Conservation (phyloP, 2,113 vertebrate species). For the Agelaius phoeniceus region DNA sequence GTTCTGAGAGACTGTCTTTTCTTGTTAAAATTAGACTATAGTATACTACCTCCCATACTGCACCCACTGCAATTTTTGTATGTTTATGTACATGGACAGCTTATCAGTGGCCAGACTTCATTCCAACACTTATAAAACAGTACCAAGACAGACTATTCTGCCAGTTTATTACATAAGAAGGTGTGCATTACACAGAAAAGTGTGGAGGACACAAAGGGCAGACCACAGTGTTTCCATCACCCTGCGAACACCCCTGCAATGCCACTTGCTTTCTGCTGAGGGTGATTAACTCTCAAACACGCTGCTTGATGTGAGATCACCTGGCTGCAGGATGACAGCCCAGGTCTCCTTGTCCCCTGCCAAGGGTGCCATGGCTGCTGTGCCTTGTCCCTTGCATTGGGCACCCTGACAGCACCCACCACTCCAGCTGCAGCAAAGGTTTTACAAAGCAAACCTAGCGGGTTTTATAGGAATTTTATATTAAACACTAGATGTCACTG, state of each 20-base stretch:
- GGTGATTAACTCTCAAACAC: neutral
- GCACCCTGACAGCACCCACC: neutral
- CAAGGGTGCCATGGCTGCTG: neutral
- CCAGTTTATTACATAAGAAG: neutral
- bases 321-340: neutral
- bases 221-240: too few relatives aligned
- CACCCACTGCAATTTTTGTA: neutral
- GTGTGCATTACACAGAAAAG: neutral
- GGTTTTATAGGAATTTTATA: neutral
- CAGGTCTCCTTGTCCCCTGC: neutral
- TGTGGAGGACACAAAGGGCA: neutral
- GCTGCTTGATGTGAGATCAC: neutral
- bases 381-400: neutral
- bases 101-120: too few relatives aligned
- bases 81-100: rapidly evolving
- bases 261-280: rapidly evolving
- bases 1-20: neutral
- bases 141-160: rapidly evolving
- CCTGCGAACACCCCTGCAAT: rapidly evolving
- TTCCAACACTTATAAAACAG: neutral
- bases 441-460: rapidly evolving
- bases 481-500: conserved; percentile 74
- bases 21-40: neutral
- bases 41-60: neutral
- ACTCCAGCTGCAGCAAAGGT: neutral